Evolutionary conservation across 2,888 invertebrate species (phyloP).

Genomic region (Lasioglossum figueresi): DNA sequence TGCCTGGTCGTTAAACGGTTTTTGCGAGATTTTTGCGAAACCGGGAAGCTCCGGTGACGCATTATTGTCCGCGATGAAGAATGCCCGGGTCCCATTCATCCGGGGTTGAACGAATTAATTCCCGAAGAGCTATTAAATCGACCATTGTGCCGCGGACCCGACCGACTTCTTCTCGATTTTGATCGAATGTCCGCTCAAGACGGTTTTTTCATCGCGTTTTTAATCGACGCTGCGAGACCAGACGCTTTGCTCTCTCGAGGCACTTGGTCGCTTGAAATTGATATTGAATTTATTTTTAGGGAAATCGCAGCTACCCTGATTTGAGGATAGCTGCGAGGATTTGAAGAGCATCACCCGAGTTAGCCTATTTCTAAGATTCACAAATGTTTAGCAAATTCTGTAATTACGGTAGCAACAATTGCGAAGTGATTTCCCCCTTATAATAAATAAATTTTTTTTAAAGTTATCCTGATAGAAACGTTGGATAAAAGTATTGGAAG

Average conservation of each 20-base stretch:
- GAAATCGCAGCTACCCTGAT: background rate
- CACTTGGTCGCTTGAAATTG: background rate
- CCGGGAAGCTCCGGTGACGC: background rate
- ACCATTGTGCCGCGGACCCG: background rate
- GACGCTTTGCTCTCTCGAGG: background rate
- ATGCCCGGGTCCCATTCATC: background rate
- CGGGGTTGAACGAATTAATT: constrained; percentile 9
- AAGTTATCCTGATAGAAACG: no score
- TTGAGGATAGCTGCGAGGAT: no score
- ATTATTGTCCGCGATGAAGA: constrained; percentile 7
- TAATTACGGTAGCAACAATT: no score
- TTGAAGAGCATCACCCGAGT: no score
- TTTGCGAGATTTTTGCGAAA: constrained; percentile 20
- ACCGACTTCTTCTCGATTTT: constrained; percentile 3
- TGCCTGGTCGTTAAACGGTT: constrained; percentile 3
- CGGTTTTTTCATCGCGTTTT: background rate
- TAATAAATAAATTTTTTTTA: no score
- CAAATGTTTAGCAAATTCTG: no score
- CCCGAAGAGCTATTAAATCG: constrained; percentile 2
- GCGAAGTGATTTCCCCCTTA: no score
- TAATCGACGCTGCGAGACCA: background rate
- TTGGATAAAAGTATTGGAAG: background rate
- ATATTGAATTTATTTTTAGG: background rate
- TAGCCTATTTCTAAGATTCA: no score
- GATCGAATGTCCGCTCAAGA: constrained; percentile 2